Evolutionary conservation across 1,140 invertebrate genomes (phyloP), one percentile per base, ranked within the genome.

Genomic region (Pteromalus puparum): DNA sequence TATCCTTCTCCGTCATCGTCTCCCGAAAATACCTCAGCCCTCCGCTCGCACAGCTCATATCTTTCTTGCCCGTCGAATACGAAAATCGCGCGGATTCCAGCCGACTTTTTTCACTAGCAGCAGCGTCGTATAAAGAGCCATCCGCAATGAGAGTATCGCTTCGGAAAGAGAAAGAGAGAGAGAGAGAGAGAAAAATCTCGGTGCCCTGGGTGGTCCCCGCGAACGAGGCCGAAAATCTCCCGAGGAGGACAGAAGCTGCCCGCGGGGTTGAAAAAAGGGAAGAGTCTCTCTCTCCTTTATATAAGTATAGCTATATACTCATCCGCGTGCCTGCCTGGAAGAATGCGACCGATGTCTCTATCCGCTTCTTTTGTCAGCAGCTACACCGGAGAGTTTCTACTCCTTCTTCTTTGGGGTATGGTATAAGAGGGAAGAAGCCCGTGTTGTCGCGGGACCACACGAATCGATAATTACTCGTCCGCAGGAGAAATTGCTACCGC

Each of bases 321-420:
- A 88, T 85, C 90, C 88, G 89, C 91, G 87, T 92, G 91, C 91
- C 91, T 92, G 61, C 89, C 87, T 89, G 77, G 76, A 87, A 91
- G 92, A 93, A 92, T 93, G 92, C 90, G 88, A 89, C 91, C 92
- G 92, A 92, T 92, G 92, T 93, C 92, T 93, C 92, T 93, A 93
- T 92, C 91, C 90, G 90, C 89, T 93, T 92, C 90, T 92, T 91
- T 88, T 89, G 89, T 90, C 86, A 87, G 48, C 85, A 18, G 30
- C 87, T 87, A 85, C 82, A 72, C 53, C 53, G 38, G 38, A 42
- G 38, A 42, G 38, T 42, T 77, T 34, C 61, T 75, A 46, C 65
- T 68, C 34, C 28, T n/a, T 61, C 30, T n/a, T 21, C 72, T 28
- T 68, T n/a, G 53, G 53, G 21, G 21, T 61, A 18, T 5, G 13